phyloP scores from a whole-genome alignment of 2,113 vertebrate genomes.

The Nansenia antarctica region DNA sequence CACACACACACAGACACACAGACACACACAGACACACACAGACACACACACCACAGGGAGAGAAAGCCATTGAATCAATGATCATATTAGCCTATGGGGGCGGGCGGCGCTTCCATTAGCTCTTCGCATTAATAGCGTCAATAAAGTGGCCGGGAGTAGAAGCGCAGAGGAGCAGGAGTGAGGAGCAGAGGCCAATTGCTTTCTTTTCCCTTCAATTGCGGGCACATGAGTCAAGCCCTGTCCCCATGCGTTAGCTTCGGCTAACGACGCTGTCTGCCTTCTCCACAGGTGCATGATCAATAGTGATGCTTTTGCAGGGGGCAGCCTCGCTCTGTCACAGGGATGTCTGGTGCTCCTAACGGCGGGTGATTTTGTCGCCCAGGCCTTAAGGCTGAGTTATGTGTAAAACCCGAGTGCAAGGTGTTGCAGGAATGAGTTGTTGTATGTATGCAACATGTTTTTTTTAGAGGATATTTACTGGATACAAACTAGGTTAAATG shows the following conservation, averaged over 20 bases:
- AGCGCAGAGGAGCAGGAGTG: conserved; percentile 28
- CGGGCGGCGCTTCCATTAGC: conserved; percentile 52
- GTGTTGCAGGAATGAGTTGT: no score
- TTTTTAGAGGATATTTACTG: no score
- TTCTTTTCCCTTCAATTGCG: conserved; percentile 59
- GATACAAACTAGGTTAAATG: no score
- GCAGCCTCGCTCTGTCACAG: conserved; percentile 19
- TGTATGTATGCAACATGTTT: no score
- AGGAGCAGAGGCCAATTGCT: conserved; percentile 67
- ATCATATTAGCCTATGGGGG: conserved; percentile 51
- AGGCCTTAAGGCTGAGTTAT: background rate
- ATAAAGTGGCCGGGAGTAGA: conserved; percentile 50
- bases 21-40: conserved; percentile 28
- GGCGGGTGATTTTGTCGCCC: background rate
- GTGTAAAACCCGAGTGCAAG: no score
- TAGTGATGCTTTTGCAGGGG: conserved; percentile 42
- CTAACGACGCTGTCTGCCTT: conserved; percentile 48
- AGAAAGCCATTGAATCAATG: conserved; percentile 34
- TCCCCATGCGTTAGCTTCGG: conserved; percentile 51
- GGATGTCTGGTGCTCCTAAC: conserved; percentile 13
- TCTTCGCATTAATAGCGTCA: conserved; percentile 60
- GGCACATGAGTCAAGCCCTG: conserved; percentile 40
- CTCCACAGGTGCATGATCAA: conserved; percentile 47
- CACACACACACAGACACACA: background rate
- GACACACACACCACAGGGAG: conserved; percentile 17